A percentile compares a stretch with the other conserved stretches of the same genome.
These are phyloP conservation scores for Chydorus sphaericus DNA, from an alignment of 2,888 invertebrate species.

Conservation along the genomic window DNA sequence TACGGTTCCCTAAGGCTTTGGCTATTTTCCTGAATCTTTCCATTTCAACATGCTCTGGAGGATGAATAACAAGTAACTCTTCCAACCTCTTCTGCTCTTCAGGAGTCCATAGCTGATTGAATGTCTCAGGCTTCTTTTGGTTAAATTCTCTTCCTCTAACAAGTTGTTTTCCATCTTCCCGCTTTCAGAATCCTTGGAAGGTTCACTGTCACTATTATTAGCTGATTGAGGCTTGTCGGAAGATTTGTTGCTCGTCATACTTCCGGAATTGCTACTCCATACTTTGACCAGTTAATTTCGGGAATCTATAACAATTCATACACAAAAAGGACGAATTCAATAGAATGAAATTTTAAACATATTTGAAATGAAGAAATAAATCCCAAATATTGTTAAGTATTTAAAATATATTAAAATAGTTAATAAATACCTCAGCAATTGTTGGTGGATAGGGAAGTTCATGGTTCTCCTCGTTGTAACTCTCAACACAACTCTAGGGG, in stretches of 20 bases:
- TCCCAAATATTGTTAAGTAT: too few species aligned
- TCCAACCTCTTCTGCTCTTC: slow-evolving; percentile 79
- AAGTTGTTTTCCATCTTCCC: slow-evolving; percentile 23
- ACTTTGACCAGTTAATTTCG: slow-evolving; percentile 55
- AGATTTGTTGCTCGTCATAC: neutral
- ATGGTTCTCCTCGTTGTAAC: slow-evolving; percentile 50
- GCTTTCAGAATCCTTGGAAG: slow-evolving; percentile 8
- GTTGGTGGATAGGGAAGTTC: slow-evolving; percentile 47
- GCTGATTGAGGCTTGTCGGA: neutral
- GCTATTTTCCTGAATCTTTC: slow-evolving; percentile 77
- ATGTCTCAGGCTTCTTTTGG: slow-evolving; percentile 54
- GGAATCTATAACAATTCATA: slow-evolving; percentile 34
- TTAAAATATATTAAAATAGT: neutral
- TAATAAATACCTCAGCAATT: slow-evolving; percentile 33
- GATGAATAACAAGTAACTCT: slow-evolving; percentile 64
- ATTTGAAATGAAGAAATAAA: too few species aligned
- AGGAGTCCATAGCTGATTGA: slow-evolving; percentile 70
- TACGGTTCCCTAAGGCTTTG: slow-evolving; percentile 65
- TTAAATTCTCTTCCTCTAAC: slow-evolving; percentile 53
- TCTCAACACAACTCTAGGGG: slow-evolving; percentile 54
- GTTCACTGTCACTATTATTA: slow-evolving; percentile 1
- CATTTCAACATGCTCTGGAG: slow-evolving; percentile 72
- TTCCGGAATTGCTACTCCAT: slow-evolving; percentile 42
- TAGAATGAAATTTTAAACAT: too few species aligned
- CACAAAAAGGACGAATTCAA: too few species aligned